Evolutionary conservation across 1,140 invertebrate genomes (phyloP), one percentile per base, ranked within the genome.

Genomic region (Uloborus diversus): DNA sequence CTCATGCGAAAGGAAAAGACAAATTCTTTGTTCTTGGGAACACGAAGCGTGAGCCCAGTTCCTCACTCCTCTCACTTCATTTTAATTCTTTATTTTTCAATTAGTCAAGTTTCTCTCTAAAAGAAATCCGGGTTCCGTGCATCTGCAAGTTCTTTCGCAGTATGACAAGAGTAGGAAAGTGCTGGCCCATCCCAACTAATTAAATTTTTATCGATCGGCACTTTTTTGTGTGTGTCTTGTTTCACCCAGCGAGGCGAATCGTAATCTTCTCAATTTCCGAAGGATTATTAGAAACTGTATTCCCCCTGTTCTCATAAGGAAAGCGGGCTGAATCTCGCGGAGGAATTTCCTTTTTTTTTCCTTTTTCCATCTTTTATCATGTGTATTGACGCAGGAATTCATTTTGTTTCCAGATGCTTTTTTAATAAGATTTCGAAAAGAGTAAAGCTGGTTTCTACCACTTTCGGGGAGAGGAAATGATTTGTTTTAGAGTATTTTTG

Each of bases 131-230:
- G 23, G 56, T 14, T 11, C 4, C 4, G 27, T 28, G 32, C 25
- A 59, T 59, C 56, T 59, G 25, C 28, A 13, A 59, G 32, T 59
- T 28, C 25, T 11, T 4, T 59, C 25, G 13, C 27, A 17, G 28
- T 28, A 4, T 30, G 25, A 11, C 28, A 32, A 33, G 59, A 20
- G 28, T 9, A 51, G 71, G 53, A 42, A 47, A 32, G n/a, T n/a
- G 37, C 25, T 59, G 27, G 59, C 17, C 27, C 68, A 57, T 62
- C 37, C 42, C 35, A 51, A 75, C 71, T 75, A 75, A 75, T 75
- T 75, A 75, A 75, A 75, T 75, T 75, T 75, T 75, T 75, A 71
- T 71, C 69, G 69, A 71, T 71, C 47, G 69, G 42, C 20, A 37
- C 33, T 25, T 59, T 37, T 69, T 66, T 53, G 23, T 30, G 37